Base-by-base conservation (phyloP, 2,888 invertebrate genomes). In the Eumerus sabulonum region DNA sequence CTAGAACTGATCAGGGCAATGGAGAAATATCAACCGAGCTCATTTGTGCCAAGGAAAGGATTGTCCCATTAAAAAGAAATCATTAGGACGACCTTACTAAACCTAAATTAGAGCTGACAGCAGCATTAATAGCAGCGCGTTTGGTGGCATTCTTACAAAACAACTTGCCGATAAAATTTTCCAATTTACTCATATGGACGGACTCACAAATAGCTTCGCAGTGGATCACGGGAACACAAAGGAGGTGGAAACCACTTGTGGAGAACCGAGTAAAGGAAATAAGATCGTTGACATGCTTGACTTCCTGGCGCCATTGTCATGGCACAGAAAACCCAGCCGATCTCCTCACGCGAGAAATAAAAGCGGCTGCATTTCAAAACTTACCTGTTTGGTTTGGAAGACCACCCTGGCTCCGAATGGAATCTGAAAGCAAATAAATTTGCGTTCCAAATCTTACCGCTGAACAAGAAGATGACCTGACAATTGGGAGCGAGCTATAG, bases 271-370 rank as follows among this genome's bases (percentile, higher is more conserved):
- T 36, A 2, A 35, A 36, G 5, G 35, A 51, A 18, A 36, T 36
- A 11, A 1, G 51, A 51, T 11, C 35, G 7, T 16, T 16, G 11
- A 11, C 44, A 7, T 14, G 13, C n/a, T 19, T 35, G 3, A n/a
- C 19, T 0, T 2, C 5, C 5, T 44, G 57, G 57, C 18, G 44
- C 1, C 44, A 57, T 14, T 45, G 45, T 17, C 27, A 19, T 16
- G 57, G 57, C 7, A 11, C 12, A 16, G 44, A 56, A 12, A 44
- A 56, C n/a, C 56, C 56, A n/a, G 44, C 56, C 7, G n/a, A n/a
- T n/a, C n/a, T n/a, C n/a, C n/a, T n/a, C n/a, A n/a, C n/a, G n/a
- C n/a, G n/a, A n/a, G n/a, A n/a, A n/a, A 53, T 53, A 4, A 38
- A n/a, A 9, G 51, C 19, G 0, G 11, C 5, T 1, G 9, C 13